Base-by-base conservation (phyloP, 2,888 invertebrate genomes). In the Drosophila ochracea region DNA sequence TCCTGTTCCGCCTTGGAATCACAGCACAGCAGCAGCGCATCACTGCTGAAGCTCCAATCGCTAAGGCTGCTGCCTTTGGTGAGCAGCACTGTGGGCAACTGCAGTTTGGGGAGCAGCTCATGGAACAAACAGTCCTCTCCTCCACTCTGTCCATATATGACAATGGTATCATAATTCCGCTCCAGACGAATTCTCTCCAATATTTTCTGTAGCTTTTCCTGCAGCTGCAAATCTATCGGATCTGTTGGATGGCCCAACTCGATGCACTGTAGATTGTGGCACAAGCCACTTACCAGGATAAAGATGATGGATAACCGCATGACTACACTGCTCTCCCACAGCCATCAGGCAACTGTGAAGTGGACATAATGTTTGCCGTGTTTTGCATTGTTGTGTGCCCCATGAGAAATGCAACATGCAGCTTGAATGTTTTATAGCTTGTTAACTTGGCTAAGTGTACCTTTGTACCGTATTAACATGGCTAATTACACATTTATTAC, bases 311-410 rank as follows among this genome's bases (percentile, higher is more conserved):
- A 7, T 9, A 71, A 33, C 50, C 47, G 58, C 79, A 79, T 78
- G 47, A 30, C 47, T 7, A 21, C 11, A 16, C 19, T 19, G n/a
- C 7, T 54, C 53, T 11, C 60, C 62, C 30, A 55, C 25, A 58
- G 76, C 16, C 63, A 65, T 72, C 64, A 31, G 31, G 53, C 59
- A 57, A 88, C 88, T 88, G 78, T 69, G 53, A 1, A n/a, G 11
- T 1, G 11, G 10, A 11, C 39, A 3, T 0, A 0, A 0, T 13
- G 16, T 37, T 31, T 21, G 37, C 21, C 62, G 6, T 19, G 21
- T 25, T 53, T 68, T 55, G 10, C 25, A 0, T n/a, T 33, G 0
- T 19, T 9, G 9, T 54, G 1, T 35, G 35, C 19, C 3, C 0
- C 19, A 19, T 11, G 25, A 0, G 16, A 1, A 31, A 35, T 16